Conservation (phyloP, 2,113 vertebrate genomes). For the Periophthalmodon schlosseri region DNA sequence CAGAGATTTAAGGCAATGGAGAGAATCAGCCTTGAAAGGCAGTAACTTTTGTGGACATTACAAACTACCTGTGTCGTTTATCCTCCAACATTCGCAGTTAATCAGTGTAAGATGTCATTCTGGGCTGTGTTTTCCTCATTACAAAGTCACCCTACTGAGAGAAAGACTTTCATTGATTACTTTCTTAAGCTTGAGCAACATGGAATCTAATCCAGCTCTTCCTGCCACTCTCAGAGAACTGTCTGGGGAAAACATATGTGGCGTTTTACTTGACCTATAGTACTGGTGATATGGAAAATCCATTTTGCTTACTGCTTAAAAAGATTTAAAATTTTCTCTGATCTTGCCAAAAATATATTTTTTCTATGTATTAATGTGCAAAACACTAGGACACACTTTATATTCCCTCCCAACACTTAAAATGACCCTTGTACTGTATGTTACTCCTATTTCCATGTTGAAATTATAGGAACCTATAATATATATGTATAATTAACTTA, state of each 20-base stretch:
- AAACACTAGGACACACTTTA: constrained; percentile 20
- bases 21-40: constrained; percentile 31
- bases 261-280: constrained; percentile 37
- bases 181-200: constrained; percentile 25
- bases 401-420: constrained; percentile 27
- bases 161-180: constrained; percentile 29
- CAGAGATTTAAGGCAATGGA: constrained; percentile 27
- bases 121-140: constrained; percentile 37
- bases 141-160: constrained; percentile 1
- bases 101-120: constrained; percentile 24
- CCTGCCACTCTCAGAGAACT: constrained; percentile 56
- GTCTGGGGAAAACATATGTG: constrained; percentile 25
- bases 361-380: constrained; percentile 24
- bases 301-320: constrained; percentile 21
- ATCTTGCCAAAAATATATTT: constrained; percentile 10
- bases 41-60: constrained; percentile 30
- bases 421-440: constrained; percentile 38
- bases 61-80: constrained; percentile 20
- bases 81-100: constrained; percentile 5
- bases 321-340: constrained; percentile 18
- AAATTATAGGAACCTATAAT: constrained; percentile 51
- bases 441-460: constrained; percentile 40
- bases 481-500: constrained; percentile 68
- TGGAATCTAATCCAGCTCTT: constrained; percentile 38
- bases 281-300: constrained; percentile 36